Evolutionary conservation across 2,113 vertebrate species (phyloP).

Genomic region (Conger conger): DNA sequence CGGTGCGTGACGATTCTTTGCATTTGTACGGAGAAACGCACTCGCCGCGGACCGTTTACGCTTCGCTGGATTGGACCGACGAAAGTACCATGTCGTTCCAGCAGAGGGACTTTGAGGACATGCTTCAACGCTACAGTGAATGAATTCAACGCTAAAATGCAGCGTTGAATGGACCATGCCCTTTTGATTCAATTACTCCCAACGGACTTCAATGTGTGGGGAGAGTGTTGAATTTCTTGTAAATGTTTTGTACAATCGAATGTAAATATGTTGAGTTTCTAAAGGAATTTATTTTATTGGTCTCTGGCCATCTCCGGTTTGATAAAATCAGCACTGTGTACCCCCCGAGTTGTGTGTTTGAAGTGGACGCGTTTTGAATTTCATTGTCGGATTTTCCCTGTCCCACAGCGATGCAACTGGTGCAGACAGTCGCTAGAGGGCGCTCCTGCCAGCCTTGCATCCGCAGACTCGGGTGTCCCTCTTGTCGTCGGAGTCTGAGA

Average conservation of each 20-base stretch:
- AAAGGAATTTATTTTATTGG: neutral
- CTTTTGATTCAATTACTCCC: neutral
- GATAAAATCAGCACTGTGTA: neutral
- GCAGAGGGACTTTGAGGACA: constrained; percentile 13
- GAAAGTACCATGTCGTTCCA: neutral
- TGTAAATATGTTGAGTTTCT: neutral
- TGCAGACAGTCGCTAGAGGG: neutral
- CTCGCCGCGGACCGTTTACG: neutral
- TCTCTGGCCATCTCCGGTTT: neutral
- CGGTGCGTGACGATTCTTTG: neutral
- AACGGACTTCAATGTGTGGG: neutral
- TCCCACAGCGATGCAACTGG: neutral
- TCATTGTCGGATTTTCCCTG: constrained; percentile 12
- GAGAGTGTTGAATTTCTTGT: neutral
- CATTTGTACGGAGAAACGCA: neutral
- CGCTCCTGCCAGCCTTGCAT: neutral
- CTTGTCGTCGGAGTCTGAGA: neutral
- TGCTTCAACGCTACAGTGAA: neutral
- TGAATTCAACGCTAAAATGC: neutral
- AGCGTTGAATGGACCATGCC: neutral
- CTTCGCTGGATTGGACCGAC: neutral
- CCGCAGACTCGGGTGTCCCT: neutral
- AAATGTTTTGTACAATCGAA: neutral
- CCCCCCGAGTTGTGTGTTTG: neutral
- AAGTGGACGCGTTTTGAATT: neutral